Evolutionary conservation across 2,888 invertebrate species (phyloP), one percentile per base, ranked within the genome.

Genomic region (Apotomis betuletana): DNA sequence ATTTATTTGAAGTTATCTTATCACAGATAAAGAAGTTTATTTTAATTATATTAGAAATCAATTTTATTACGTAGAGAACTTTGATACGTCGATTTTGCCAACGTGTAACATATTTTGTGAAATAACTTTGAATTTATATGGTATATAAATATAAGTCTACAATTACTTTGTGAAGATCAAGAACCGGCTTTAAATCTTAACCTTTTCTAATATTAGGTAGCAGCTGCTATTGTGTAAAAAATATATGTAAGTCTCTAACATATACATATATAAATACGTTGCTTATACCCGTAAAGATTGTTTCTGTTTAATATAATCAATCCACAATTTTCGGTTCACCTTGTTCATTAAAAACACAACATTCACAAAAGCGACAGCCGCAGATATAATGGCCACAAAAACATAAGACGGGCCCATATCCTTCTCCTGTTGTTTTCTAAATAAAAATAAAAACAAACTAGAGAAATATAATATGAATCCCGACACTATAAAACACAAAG

Each of bases 271-370:
- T 15, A 36, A 36, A 36, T 52, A 44, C 15, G 10, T 44, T 5
- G 10, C 5, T 49, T 49, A 55, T 36, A 67, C 9, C 0, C 65
- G n/a, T 36, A 12, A 54, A 41, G 64, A 54, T 57, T 67, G n/a
- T 49, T 49, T 67, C 0, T 55, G 55, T 5, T 36, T 9, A 3
- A 58, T 58, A 5, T 67, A 15, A 54, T 58, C 46, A 57, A 49
- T 49, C 65, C 57, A 67, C 36, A 67, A 36, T 49, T 49, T n/a
- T 10, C 49, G 46, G 46, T 67, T 67, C n/a, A n/a, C 57, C 55
- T 38, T 67, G 15, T 67, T 67, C 9, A 67, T 41, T 49, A 67
- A 49, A 67, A 58, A 67, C 13, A 67, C 55, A 49, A 67, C 36
- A 36, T 58, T 46, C 9, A 67, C 46, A n/a, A 67, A 67, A 5